These are phyloP conservation scores for Scophthalmus maximus DNA, from an alignment of 2,113 vertebrate species.

Conservation along the genomic window DNA sequence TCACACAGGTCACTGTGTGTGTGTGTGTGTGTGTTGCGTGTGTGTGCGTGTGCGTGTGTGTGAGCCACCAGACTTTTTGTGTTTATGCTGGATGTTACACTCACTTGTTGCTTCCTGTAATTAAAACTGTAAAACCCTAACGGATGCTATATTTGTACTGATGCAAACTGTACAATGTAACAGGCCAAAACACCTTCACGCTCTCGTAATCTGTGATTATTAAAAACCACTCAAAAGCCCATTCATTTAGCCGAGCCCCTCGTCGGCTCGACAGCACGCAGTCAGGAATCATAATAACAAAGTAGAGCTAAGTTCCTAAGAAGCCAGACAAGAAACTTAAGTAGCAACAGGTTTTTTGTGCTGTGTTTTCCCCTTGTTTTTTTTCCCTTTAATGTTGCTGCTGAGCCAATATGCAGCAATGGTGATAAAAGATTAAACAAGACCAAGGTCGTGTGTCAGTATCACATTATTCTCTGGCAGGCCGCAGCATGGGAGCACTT, in stretches of 20 bases:
- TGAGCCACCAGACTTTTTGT: neutral
- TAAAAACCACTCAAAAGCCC: neutral
- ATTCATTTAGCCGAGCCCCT: neutral
- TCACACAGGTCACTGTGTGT: neutral
- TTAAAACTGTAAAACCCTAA: slow-evolving; percentile 2
- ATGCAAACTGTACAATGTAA: neutral
- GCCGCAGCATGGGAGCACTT: neutral
- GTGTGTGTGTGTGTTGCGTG: too few relatives aligned
- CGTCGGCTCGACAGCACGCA: neutral
- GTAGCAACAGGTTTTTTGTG: neutral
- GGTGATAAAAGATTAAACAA: neutral
- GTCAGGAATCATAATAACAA: neutral
- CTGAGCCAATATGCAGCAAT: neutral
- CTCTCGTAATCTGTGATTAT: neutral
- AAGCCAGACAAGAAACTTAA: too few relatives aligned
- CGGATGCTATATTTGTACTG: neutral
- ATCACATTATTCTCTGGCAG: neutral
- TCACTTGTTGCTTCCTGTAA: neutral
- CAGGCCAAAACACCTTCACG: neutral
- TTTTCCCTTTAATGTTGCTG: neutral
- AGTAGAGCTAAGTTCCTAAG: neutral
- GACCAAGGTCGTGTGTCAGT: neutral
- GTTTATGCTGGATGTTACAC: slow-evolving; percentile 8
- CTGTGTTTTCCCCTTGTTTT: too few relatives aligned
- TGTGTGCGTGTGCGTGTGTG: too few relatives aligned